Evolutionary conservation across 1,140 invertebrate species (phyloP), one percentile per base, ranked within the genome.

Genomic region (Mamestra configurata): DNA sequence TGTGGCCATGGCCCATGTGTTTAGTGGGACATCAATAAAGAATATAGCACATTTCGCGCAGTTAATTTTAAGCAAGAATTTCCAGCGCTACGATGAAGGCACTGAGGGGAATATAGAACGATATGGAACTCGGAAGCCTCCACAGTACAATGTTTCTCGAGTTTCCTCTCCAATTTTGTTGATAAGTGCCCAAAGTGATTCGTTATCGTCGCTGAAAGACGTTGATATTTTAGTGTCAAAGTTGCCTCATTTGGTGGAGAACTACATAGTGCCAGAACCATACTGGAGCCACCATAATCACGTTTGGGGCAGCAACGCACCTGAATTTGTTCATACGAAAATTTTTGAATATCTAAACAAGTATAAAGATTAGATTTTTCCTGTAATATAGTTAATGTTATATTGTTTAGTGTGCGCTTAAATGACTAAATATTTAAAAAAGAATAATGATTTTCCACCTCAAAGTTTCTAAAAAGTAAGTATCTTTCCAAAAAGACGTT

Each of bases 121-220:
- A 71, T 97, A 97, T 81, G 94, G 94, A 10, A 86, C 94, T 73
- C 27, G 84, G 1, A 88, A 66, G 15, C 96, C 97, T 11, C 96
- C 96, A 35, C 70, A 87, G 31, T 97, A 97, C 86, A 89, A 96
- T 81, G 79, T 96, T 0, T 91, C 87, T 1, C 95, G 95, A 71
- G 92, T 97, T 11, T 95, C 90, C 18, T 93, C 96, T 1, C 96
- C 97, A 1, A 91, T 97, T 4, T 95, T 96, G 15, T 81, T 97
- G 10, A 96, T 96, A 80, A 96, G 95, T 86, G 96, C 95, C 35
- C 85, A 93, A 64, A 97, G 96, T 73, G 97, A 97, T 88, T 95
- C 90, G 86, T 79, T 97, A 0, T 96, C 96, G 8, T 80, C 86
- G 5, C 57, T 91, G 68, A 77, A 96, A 95, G 96, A 97, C 87